Base-by-base conservation (phyloP, 2,888 invertebrate genomes). In the Agrenia bidenticulata region DNA sequence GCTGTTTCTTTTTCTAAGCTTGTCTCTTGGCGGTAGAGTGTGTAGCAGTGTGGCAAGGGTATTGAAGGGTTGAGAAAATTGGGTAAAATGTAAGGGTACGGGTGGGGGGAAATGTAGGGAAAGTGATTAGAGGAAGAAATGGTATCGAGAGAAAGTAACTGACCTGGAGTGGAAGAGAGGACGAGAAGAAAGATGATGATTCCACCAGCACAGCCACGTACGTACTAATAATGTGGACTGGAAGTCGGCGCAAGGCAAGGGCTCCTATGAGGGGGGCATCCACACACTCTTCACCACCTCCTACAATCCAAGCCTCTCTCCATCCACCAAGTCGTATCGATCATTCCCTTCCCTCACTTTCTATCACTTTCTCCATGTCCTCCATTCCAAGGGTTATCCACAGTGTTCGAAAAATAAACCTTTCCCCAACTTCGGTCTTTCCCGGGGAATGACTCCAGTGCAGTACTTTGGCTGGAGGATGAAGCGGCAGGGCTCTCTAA, bases 191-290 rank as follows among this genome's bases (percentile, higher is more conserved):
- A 63, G 66, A 61, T 51, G 71, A 72, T 72, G 70, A 68, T 73
- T 68, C 67, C 74, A 71, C 70, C 66, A 73, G 70, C 70, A 75
- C 72, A 70, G 71, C 69, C 71, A 72, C 72, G 67, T 72, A 72
- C 70, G 67, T 73, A 75, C 75, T 75, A 72, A 63, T 66, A 61
- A 45, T 59, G 39, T 41, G 58, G 54, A 61, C 59, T 62, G 45
- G 58, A 66, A 60, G 67, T 66, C 63, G 61, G 71, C 71, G 71
- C 71, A 71, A 56, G 68, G 66, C 71, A 68, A 60, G 56, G 64
- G 54, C 60, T 56, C 39, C 51, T 41, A 39, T 39, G 37, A 45
- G 41, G 50, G n/a, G 50, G 41, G 37, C 26, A 27, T 61, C 55
- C 62, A 41, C 23, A 41, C 19, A 58, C 24, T n/a, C n/a, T 51